A percentile compares a stretch with the other conserved stretches of the same genome.
Conservation (phyloP, 2,113 vertebrate species). For the Plectropomus leopardus region DNA sequence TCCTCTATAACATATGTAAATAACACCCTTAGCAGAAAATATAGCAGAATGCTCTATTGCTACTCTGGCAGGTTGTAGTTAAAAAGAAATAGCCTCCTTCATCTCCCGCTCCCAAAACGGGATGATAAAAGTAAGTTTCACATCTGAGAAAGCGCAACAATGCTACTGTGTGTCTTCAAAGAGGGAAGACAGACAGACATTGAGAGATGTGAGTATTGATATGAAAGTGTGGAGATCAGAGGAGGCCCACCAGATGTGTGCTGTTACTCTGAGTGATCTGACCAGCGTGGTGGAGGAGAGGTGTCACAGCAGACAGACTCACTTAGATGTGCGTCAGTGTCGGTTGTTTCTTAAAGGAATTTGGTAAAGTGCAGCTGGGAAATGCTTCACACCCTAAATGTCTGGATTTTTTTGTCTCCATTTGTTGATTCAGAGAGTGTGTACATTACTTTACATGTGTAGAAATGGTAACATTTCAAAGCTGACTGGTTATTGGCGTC, state of each 20-base stretch:
- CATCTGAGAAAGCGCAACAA: constrained; percentile 78
- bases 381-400: too few species aligned
- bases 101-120: constrained; percentile 76
- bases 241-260: constrained; percentile 64
- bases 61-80: constrained; percentile 77
- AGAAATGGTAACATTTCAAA: not conserved
- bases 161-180: constrained; percentile 82
- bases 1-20: not conserved
- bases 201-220: constrained; percentile 76
- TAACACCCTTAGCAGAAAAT: constrained; percentile 1
- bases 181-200: constrained; percentile 75
- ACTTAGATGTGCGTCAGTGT: constrained; percentile 20
- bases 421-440: not conserved
- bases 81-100: constrained; percentile 76
- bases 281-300: constrained; percentile 71
- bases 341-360: constrained; percentile 24
- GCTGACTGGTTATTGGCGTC: too few species aligned
- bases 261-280: constrained; percentile 73
- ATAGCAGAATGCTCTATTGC: not conserved
- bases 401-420: not conserved
- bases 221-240: constrained; percentile 84
- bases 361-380: not conserved
- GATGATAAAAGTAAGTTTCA: constrained; percentile 83
- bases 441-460: not conserved
- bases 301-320: constrained; percentile 53